Conservation (phyloP, 2,888 invertebrate species). For the Ormyrus thymus region DNA sequence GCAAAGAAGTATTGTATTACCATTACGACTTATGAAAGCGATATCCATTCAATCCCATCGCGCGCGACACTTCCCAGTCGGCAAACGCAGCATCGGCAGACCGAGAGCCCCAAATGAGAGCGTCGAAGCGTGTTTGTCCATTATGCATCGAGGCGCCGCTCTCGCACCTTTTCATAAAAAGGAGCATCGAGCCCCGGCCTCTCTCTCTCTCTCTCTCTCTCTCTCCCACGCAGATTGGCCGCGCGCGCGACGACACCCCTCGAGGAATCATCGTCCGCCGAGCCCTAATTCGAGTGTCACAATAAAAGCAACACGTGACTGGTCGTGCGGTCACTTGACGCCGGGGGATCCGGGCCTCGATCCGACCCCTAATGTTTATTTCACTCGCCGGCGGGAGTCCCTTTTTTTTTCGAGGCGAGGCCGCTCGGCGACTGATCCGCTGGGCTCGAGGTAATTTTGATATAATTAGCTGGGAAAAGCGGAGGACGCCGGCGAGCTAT, state of each 20-base stretch:
- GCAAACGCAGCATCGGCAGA: neutral
- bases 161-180: conserved; percentile 24
- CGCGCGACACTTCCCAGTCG: no score
- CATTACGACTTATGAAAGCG: no score
- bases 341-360: conserved; percentile 46
- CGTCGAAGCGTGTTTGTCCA: conserved; percentile 28
- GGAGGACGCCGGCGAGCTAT: neutral
- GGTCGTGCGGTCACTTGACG: conserved; percentile 69
- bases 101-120: conserved; percentile 30
- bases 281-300: conserved; percentile 66
- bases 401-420: conserved; percentile 33
- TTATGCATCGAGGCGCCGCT: neutral
- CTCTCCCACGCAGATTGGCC: conserved; percentile 70
- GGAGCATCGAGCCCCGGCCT: neutral
- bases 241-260: conserved; percentile 59
- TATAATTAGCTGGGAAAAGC: conserved; percentile 64
- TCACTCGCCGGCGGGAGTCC: conserved; percentile 49
- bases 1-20: no score
- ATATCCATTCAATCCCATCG: no score
- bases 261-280: conserved; percentile 59
- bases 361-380: conserved; percentile 65
- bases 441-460: conserved; percentile 60
- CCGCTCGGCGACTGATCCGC: conserved; percentile 40
- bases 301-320: conserved; percentile 67
- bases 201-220: conserved; percentile 57